These are phyloP conservation scores for Phacellophora camtschatica DNA, from an alignment of 30 jellyfish, hydroid and myxozoan genomes.

Conservation along the genomic window DNA sequence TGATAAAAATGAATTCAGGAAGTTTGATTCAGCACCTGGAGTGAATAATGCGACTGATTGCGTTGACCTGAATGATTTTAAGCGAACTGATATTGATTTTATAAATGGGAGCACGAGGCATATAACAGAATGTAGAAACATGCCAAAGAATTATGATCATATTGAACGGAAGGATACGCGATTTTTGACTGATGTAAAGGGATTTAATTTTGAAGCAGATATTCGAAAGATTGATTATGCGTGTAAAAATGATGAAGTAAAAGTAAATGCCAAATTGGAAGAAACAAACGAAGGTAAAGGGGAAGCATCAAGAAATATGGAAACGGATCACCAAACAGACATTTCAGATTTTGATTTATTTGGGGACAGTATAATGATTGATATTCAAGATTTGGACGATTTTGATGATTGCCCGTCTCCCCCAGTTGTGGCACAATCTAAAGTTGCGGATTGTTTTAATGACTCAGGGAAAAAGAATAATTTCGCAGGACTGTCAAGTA, in stretches of 20 bases:
- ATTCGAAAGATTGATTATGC: not conserved
- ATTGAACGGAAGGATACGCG: not conserved
- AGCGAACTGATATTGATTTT: not conserved
- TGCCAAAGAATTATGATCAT: too few relatives aligned
- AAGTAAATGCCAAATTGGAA: not conserved
- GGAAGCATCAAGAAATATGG: not conserved
- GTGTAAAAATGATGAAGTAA: not conserved
- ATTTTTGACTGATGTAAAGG: not conserved
- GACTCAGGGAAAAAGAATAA: not conserved
- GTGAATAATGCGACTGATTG: too few relatives aligned
- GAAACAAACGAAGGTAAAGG: not conserved
- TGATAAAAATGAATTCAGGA: too few relatives aligned
- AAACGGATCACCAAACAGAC: not conserved
- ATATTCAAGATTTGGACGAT: slow-evolving; percentile 48
- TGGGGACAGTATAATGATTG: slow-evolving; percentile 40
- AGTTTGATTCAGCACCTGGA: too few relatives aligned
- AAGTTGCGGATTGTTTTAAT: not conserved
- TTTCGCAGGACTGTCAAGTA: not conserved
- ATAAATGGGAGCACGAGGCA: not conserved
- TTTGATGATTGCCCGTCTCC: slow-evolving; percentile 72
- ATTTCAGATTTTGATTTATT: slow-evolving; percentile 23
- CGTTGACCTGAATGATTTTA: not conserved
- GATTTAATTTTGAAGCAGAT: not conserved
- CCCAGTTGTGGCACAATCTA: slow-evolving; percentile 63
- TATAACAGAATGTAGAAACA: too few relatives aligned